These are phyloP conservation scores for Gallinago stenura DNA, from an alignment of 2,797 vertebrate genomes.

Conservation along the genomic window DNA sequence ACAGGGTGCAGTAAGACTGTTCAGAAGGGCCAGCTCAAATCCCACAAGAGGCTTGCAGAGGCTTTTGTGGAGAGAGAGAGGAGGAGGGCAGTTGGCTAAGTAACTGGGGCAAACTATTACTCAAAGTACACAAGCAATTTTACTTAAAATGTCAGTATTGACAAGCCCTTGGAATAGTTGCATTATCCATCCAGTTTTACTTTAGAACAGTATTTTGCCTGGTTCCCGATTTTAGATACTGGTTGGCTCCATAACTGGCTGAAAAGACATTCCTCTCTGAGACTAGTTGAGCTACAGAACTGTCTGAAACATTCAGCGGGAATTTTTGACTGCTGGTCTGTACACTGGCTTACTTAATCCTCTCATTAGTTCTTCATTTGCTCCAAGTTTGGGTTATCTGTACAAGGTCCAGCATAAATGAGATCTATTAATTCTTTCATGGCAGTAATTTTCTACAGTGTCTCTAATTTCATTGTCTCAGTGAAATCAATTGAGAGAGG, in stretches of 20 bases:
- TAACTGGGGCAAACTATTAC: not conserved
- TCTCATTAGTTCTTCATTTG: not conserved
- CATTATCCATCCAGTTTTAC: not conserved
- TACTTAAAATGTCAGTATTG: not conserved
- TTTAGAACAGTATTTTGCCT: not conserved
- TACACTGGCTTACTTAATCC: not conserved
- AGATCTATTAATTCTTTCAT: not conserved
- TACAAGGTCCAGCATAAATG: not conserved
- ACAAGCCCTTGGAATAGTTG: not conserved
- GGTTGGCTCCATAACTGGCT: not conserved
- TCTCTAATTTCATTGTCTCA: not conserved
- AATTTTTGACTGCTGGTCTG: not conserved
- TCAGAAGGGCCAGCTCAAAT: not conserved
- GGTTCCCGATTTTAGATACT: not conserved
- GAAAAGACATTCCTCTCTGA: not conserved
- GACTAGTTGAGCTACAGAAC: not conserved
- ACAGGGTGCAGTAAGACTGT: not conserved
- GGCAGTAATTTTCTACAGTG: not conserved
- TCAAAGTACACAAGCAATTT: not conserved
- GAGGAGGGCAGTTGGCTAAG: not conserved
- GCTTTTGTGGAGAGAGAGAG: not conserved
- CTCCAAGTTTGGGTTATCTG: not conserved
- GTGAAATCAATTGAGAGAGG: not conserved
- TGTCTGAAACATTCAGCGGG: not conserved
- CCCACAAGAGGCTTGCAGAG: accelerated